Percentiles rank a stretch among this genome's conserved stretches.
Evolutionary conservation across 2,888 invertebrate species (phyloP).

Genomic region (Nematopogon swammerdamellus): DNA sequence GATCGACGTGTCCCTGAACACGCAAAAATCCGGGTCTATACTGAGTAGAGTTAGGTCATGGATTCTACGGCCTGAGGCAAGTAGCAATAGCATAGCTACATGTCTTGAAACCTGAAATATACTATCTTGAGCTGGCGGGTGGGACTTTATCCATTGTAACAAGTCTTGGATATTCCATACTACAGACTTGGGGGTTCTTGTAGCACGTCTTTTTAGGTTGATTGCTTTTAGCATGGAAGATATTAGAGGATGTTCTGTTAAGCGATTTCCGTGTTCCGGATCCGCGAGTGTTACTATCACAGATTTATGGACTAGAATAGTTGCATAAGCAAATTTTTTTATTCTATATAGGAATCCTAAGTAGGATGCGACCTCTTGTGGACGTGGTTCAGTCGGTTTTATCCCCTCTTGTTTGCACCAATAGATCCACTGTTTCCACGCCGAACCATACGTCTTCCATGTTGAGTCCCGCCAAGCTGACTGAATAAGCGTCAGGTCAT

Average conservation of each 20-base stretch:
- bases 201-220: conserved; percentile 4
- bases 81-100: conserved; percentile 8
- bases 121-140: neutral
- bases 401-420: conserved; percentile 2
- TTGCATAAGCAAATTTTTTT: conserved; percentile 9
- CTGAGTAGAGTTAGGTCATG: conserved; percentile 12
- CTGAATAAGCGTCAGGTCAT: neutral
- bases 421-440: conserved; percentile 1
- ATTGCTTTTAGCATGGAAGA: conserved; percentile 11
- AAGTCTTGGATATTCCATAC: conserved; percentile 11
- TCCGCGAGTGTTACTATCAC: conserved; percentile 11
- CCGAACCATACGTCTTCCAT: neutral
- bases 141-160: neutral
- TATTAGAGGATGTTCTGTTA: conserved; percentile 7
- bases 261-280: conserved; percentile 6
- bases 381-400: conserved; percentile 2
- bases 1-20: conserved; percentile 8
- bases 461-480: conserved; percentile 3
- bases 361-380: conserved; percentile 8
- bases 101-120: conserved; percentile 9
- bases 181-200: conserved; percentile 4
- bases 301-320: conserved; percentile 13
- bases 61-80: conserved; percentile 12
- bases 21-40: conserved; percentile 6
- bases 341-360: conserved; percentile 8